Evolutionary conservation across 2,888 invertebrate genomes (phyloP).

Genomic region (Leptopilina myrica): DNA sequence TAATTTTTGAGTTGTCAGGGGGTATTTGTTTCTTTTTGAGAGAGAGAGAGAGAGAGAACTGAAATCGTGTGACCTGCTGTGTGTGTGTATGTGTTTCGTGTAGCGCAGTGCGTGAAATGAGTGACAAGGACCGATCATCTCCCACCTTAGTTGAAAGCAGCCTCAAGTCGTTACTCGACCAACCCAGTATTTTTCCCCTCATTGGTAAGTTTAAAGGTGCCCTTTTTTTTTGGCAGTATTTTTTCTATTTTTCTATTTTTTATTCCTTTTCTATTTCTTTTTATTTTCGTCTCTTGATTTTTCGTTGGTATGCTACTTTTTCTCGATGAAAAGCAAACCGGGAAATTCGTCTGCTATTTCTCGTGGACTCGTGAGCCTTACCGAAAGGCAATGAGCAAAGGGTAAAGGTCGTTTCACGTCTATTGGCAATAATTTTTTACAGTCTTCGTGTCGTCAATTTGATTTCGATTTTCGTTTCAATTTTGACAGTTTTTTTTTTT

Average conservation of each 20-base stretch:
- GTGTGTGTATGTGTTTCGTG: conserved; percentile 42
- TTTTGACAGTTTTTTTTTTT: background rate
- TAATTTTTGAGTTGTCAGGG: no score
- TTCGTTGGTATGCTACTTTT: no score
- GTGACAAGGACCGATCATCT: conserved; percentile 93
- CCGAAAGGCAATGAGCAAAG: conserved; percentile 35
- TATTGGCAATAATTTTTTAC: conserved; percentile 3
- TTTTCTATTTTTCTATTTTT: no score
- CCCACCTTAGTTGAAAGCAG: conserved; percentile 93
- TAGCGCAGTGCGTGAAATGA: conserved; percentile 83
- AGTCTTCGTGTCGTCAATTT: background rate
- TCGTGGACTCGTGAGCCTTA: conserved; percentile 30
- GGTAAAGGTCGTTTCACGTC: conserved; percentile 33
- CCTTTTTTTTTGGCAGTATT: background rate
- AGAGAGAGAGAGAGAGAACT: no score
- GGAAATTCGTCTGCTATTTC: conserved; percentile 38
- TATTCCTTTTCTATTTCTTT: no score
- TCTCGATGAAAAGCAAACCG: conserved; percentile 7
- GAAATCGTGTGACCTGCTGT: conserved; percentile 34
- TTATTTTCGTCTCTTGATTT: no score
- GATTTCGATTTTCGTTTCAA: background rate
- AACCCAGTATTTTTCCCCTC: conserved; percentile 80
- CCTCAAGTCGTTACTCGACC: conserved; percentile 90
- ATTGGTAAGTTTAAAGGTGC: conserved; percentile 70
- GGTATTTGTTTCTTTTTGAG: background rate